Evolutionary conservation across 92 coral and sea anemone species (phyloP).

Genomic region (Plumapathes pennacea): DNA sequence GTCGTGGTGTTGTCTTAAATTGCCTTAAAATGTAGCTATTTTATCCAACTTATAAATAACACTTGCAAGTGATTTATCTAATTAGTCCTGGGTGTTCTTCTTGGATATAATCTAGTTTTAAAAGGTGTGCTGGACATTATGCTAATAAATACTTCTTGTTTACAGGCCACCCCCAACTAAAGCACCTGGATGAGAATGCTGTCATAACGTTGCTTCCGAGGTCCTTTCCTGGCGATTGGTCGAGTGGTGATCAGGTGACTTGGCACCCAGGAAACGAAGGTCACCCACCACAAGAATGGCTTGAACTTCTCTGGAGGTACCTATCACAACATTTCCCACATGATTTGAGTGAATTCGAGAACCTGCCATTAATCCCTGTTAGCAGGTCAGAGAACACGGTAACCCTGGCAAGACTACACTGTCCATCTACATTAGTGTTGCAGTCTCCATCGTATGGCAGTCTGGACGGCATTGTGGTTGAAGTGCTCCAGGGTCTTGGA

Average conservation of each 20-base stretch:
- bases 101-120: no score
- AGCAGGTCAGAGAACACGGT: conserved; percentile 11
- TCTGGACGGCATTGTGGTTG: conserved; percentile 14
- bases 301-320: conserved; percentile 72
- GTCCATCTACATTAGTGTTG: conserved; percentile 34
- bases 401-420: conserved; percentile 37
- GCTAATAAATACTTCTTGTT: no score
- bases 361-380: conserved; percentile 67
- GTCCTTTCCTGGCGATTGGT: conserved; percentile 59
- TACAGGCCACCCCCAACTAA: conserved; percentile 59
- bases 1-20: no score
- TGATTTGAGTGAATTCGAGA: conserved; percentile 30
- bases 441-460: conserved; percentile 16
- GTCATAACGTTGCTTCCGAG: conserved; percentile 39
- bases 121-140: background rate
- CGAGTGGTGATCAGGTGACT: conserved; percentile 8
- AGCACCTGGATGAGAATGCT: conserved; percentile 37
- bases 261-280: conserved; percentile 52
- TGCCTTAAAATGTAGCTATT: no score
- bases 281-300: conserved; percentile 74
- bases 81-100: no score
- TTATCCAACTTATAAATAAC: no score
- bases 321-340: conserved; percentile 42
- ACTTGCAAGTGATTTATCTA: no score
- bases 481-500: conserved; percentile 33